A percentile compares a stretch with the other conserved stretches of the same genome.
Conservation (phyloP, 2,113 vertebrate species). For the Clinocottus analis region DNA sequence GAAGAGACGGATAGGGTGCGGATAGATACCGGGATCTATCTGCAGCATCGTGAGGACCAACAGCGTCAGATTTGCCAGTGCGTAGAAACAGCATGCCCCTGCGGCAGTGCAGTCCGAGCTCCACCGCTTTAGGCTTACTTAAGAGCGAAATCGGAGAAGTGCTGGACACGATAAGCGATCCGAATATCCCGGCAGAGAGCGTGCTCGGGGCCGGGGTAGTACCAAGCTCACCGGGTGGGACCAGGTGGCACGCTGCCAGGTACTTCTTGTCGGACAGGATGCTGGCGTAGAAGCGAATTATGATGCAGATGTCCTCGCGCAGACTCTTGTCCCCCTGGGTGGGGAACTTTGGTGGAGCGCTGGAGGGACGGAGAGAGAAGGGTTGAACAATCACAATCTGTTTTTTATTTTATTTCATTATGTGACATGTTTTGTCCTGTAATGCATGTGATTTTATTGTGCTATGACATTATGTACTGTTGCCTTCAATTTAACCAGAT, state of each 20-base stretch:
- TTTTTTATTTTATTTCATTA: too few species aligned
- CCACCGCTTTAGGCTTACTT: conserved; percentile 83
- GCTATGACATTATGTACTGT: too few species aligned
- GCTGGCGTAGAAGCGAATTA: conserved; percentile 96
- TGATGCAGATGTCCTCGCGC: conserved; percentile 95
- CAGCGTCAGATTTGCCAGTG: conserved; percentile 74
- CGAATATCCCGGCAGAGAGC: conserved; percentile 85
- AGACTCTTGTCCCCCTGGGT: conserved; percentile 94
- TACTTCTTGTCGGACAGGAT: conserved; percentile 99
- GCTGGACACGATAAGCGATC: conserved; percentile 88
- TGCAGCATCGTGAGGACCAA: conserved; percentile 64
- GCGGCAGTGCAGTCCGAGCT: conserved; percentile 64
- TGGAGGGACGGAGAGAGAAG: conserved; percentile 53
- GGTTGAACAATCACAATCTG: too few species aligned
- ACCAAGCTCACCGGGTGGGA: conserved; percentile 92
- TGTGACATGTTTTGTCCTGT: too few species aligned
- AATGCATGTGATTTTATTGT: too few species aligned
- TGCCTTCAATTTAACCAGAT: too few species aligned
- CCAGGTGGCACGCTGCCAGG: conserved; percentile 93
- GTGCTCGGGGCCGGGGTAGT: conserved; percentile 82
- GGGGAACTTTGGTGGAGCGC: conserved; percentile 91
- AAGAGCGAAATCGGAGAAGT: conserved; percentile 85
- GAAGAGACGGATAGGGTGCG: too few species aligned
- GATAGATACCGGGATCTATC: conserved; percentile 33
- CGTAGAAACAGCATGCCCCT: conserved; percentile 69